Conservation (phyloP, 2,797 vertebrate species). For the Thunnus albacares region DNA sequence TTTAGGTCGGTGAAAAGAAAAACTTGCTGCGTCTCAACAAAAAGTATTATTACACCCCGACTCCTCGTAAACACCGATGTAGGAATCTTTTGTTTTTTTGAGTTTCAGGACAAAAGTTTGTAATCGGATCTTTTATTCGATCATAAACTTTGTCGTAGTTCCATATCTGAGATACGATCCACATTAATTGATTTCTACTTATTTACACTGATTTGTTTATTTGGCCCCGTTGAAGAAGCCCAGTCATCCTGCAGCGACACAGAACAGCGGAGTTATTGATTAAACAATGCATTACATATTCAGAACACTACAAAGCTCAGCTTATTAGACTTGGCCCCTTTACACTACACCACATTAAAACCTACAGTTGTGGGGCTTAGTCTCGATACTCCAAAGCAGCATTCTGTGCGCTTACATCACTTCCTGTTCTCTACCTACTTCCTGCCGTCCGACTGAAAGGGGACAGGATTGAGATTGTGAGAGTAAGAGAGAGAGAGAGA, state of each 20-base stretch:
- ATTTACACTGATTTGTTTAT: conserved; percentile 15
- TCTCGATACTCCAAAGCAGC: conserved; percentile 5
- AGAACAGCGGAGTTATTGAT: conserved; percentile 59
- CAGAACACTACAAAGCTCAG: conserved; percentile 61
- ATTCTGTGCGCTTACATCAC: conserved; percentile 32
- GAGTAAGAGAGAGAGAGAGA: background rate
- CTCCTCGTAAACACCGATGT: background rate
- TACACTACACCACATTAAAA: conserved; percentile 29
- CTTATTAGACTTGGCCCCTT: conserved; percentile 26
- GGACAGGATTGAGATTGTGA: background rate
- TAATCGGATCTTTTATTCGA: background rate
- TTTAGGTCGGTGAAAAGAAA: conserved; percentile 12
- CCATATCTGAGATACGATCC: background rate
- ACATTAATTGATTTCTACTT: background rate
- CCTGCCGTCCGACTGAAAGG: conserved; percentile 5
- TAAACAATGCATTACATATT: conserved; percentile 56
- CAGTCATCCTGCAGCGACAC: conserved; percentile 58
- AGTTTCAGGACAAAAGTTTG: background rate
- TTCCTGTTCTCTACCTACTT: conserved; percentile 56
- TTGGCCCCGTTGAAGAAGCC: background rate
- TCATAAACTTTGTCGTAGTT: background rate
- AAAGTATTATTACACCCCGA: background rate
- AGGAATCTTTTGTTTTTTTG: background rate
- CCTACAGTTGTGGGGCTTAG: background rate
- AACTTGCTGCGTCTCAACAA: background rate